Conservation (phyloP, 2,797 vertebrate species). For the Ciconia nigra region DNA sequence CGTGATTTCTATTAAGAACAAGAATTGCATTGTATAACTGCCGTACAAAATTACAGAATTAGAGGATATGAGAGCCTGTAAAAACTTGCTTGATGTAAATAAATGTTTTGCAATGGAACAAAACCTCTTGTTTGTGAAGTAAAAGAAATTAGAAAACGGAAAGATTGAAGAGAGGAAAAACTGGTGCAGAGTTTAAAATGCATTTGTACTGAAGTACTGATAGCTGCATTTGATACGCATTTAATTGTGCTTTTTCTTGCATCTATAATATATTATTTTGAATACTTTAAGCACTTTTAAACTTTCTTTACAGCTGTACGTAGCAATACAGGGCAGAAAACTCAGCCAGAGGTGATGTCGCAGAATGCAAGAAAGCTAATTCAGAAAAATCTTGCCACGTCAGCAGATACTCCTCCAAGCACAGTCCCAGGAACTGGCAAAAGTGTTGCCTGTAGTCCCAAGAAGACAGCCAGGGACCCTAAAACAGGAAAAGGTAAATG, state of each 20-base stretch:
- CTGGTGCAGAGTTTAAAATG: neutral
- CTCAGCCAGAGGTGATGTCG: slow-evolving; percentile 98
- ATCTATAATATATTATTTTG: neutral
- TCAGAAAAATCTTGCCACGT: slow-evolving; percentile 91
- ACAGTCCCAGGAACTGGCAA: slow-evolving; percentile 85
- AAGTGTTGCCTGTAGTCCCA: slow-evolving; percentile 92
- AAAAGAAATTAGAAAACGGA: neutral
- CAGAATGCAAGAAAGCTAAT: slow-evolving; percentile 92
- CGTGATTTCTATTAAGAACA: neutral
- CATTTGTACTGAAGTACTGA: neutral
- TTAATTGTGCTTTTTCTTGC: neutral
- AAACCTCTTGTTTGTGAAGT: neutral
- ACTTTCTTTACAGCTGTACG: slow-evolving; percentile 82
- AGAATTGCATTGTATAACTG: neutral
- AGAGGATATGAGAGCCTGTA: neutral
- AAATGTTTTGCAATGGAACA: neutral
- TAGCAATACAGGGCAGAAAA: slow-evolving; percentile 89
- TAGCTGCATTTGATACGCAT: neutral
- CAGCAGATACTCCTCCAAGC: slow-evolving; percentile 92
- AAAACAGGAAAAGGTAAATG: slow-evolving; percentile 95
- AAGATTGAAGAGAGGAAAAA: neutral
- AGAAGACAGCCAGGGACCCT: slow-evolving; percentile 94
- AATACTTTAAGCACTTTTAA: neutral
- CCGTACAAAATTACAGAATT: neutral
- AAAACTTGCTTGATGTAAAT: neutral